Conservation (phyloP, 2,888 invertebrate species). For the Microchrysa polita region DNA sequence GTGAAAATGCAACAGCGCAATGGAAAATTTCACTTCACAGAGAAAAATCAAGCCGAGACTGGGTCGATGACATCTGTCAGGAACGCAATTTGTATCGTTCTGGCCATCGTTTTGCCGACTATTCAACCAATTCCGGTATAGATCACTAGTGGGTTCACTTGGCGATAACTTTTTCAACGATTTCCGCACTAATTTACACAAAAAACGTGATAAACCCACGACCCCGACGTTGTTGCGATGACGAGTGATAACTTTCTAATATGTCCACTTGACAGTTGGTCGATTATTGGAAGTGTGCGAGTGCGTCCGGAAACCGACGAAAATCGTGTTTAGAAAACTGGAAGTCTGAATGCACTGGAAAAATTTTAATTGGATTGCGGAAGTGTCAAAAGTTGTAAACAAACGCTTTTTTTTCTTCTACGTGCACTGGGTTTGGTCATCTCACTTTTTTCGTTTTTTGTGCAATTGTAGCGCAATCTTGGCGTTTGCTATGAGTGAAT, state of each 20-base stretch:
- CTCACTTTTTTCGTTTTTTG: not conserved
- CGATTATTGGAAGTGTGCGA: constrained; percentile 8
- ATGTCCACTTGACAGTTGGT: not conserved
- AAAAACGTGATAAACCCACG: constrained; percentile 24
- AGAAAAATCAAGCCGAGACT: not conserved
- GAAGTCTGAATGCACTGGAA: too few relatives aligned
- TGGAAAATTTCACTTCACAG: constrained; percentile 20
- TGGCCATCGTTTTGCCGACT: not conserved
- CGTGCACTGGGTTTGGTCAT: not conserved
- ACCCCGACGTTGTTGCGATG: not conserved
- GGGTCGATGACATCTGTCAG: constrained; percentile 41
- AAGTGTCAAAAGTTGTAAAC: constrained; percentile 19
- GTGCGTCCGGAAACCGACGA: not conserved
- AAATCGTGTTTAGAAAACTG: too few relatives aligned
- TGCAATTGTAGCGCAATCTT: not conserved
- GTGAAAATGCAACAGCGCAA: not conserved
- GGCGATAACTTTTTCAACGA: not conserved
- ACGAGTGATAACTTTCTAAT: constrained; percentile 27
- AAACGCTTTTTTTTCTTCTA: not conserved
- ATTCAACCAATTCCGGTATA: not conserved
- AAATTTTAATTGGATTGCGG: not conserved
- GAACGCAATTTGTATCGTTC: not conserved
- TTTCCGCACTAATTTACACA: not conserved
- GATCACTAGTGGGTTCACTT: not conserved
- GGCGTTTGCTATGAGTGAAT: too few relatives aligned